Conservation (phyloP, 2,888 invertebrate genomes). For the Chloroclysta siterata region DNA sequence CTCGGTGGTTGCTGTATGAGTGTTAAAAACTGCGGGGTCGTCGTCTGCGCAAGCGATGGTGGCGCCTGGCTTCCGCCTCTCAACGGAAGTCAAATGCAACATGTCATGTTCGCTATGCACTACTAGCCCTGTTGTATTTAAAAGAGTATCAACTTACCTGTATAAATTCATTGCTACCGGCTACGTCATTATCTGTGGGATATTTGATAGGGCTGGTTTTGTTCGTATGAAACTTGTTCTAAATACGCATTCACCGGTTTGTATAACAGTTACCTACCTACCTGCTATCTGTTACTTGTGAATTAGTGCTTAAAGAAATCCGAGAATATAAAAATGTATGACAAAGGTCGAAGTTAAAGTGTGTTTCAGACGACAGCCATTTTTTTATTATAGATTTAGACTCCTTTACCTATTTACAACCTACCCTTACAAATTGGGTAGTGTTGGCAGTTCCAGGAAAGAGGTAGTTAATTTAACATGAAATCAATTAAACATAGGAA, state of each 20-base stretch:
- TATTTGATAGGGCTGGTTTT: constrained; percentile 42
- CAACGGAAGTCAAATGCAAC: constrained; percentile 77
- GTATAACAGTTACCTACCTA: constrained; percentile 20
- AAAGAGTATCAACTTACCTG: constrained; percentile 61
- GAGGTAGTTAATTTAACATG: too few species aligned
- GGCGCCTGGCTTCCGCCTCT: constrained; percentile 74
- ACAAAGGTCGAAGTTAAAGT: too few species aligned
- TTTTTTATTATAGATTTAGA: too few species aligned
- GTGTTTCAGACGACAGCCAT: too few species aligned
- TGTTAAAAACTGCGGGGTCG: constrained; percentile 62
- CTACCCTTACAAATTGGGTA: too few species aligned
- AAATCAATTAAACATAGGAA: too few species aligned
- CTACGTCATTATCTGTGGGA: constrained; percentile 42
- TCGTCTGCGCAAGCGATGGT: constrained; percentile 62
- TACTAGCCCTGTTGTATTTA: constrained; percentile 60
- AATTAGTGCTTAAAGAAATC: constrained; percentile 5
- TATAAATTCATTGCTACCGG: constrained; percentile 56
- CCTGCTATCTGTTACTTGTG: constrained; percentile 8
- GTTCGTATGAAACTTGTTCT: constrained; percentile 37
- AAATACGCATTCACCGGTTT: constrained; percentile 38
- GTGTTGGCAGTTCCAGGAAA: too few species aligned
- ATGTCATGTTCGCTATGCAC: constrained; percentile 71
- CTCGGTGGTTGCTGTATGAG: constrained; percentile 61
- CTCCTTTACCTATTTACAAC: too few species aligned
- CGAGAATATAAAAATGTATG: not conserved